A percentile compares a stretch with the other conserved stretches of the same genome.
Evolutionary conservation across 2,113 vertebrate species (phyloP).

Genomic region (Oncorhynchus masou): DNA sequence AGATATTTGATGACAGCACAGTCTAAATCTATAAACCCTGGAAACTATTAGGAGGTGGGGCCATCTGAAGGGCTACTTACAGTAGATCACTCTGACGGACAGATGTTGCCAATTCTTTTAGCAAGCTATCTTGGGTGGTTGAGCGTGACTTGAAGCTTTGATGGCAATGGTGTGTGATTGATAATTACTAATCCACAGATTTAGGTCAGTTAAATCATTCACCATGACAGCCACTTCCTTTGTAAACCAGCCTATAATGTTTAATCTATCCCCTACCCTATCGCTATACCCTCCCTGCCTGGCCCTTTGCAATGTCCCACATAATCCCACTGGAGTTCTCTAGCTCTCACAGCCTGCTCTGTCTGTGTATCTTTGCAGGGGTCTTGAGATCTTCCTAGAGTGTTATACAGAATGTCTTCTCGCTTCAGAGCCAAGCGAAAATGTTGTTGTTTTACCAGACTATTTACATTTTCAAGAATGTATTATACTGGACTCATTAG

Average conservation of each 20-base stretch:
- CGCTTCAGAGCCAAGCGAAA: too few species aligned
- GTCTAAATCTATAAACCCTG: not conserved
- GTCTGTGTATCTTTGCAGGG: too few species aligned
- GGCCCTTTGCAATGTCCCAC: not conserved
- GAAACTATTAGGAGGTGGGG: not conserved
- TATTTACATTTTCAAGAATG: too few species aligned
- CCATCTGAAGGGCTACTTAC: not conserved
- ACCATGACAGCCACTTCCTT: not conserved
- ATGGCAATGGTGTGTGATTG: constrained; percentile 13
- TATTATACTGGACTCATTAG: too few species aligned
- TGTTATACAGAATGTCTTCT: too few species aligned
- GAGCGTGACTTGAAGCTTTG: not conserved
- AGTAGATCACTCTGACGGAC: not conserved
- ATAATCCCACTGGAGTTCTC: too few species aligned
- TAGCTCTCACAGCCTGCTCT: too few species aligned
- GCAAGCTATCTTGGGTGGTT: not conserved
- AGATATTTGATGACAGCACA: not conserved
- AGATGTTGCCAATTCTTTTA: not conserved
- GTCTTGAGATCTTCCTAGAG: too few species aligned
- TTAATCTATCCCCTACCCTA: not conserved
- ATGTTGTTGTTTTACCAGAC: too few species aligned
- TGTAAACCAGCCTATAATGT: not conserved
- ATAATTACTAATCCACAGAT: constrained; percentile 31
- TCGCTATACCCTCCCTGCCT: too few species aligned
- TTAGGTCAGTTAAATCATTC: constrained; percentile 13